Conservation (phyloP, 2,888 invertebrate genomes). For the Peribatodes rhomboidaria region DNA sequence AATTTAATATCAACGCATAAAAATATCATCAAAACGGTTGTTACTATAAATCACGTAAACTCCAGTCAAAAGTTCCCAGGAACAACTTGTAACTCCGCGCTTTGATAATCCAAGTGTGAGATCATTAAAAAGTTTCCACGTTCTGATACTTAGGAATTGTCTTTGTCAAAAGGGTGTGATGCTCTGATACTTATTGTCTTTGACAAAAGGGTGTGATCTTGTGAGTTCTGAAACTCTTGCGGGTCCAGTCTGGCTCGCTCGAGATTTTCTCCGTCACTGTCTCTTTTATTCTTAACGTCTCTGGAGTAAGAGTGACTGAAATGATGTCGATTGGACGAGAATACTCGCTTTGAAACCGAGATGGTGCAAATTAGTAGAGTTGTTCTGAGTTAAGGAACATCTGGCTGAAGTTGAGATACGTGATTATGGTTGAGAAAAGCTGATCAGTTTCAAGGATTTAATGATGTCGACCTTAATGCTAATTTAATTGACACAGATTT, state of each 20-base stretch:
- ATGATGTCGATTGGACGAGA: too few relatives aligned
- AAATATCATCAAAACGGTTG: background rate
- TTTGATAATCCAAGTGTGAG: constrained; percentile 24
- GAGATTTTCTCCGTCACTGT: too few relatives aligned
- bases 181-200: constrained; percentile 17
- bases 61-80: constrained; percentile 8
- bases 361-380: constrained; percentile 19
- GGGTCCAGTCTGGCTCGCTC: too few relatives aligned
- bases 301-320: too few relatives aligned
- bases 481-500: background rate
- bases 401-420: constrained; percentile 7
- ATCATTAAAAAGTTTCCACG: constrained; percentile 42
- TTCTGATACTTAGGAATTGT: constrained; percentile 39
- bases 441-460: constrained; percentile 4
- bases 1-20: background rate
- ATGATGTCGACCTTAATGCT: constrained; percentile 1
- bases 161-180: constrained; percentile 20
- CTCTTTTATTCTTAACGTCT: too few relatives aligned
- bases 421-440: constrained; percentile 14
- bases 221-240: constrained; percentile 1
- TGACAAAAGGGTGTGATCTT: constrained; percentile 13
- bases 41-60: constrained; percentile 18
- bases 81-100: constrained; percentile 9
- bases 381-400: constrained; percentile 14
- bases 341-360: background rate